Evolutionary conservation across 2,113 vertebrate genomes (phyloP), one percentile per base, ranked within the genome.

Genomic region (Chaetops frenatus): DNA sequence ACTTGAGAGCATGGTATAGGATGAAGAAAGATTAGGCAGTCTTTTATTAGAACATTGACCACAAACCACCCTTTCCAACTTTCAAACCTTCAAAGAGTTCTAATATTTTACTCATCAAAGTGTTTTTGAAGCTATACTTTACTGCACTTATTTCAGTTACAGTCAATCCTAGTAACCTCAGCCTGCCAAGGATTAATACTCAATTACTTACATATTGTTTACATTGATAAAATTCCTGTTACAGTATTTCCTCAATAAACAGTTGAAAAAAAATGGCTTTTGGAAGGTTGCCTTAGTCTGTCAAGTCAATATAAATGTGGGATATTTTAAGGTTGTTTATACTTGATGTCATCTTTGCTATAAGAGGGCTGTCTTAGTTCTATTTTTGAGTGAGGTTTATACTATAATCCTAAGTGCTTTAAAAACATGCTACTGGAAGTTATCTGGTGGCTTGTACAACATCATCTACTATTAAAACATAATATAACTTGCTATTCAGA

Each of bases 251-350:
- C 67, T 90, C 71, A 93, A 88, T 67, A 86, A 87, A 95, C n/a
- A 90, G 81, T 58, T 53, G 3, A 44, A 81, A 77, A 81, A 77
- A 86, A 78, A 40, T 36, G 25, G 10, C 4, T 86, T 81, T 67
- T 79, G 31, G 53, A 74, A 79, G 4, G 20, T 60, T 86, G 81
- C 29, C 51, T 69, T 80, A 56, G 13, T 79, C 40, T 76, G 77
- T 72, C 44, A 88, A 76, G 62, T 88, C 65, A 84, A 33, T 82
- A 72, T 7, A 72, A 88, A 82, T 53, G 28, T 69, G 57, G 12
- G 28, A 36, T 88, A 90, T 90, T 88, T 90, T 69, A 77, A 85
- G n/a, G 22, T 27, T 93, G 74, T 88, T 93, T 95, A 48, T 69
- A 61, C 25, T 61, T 86, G 40, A 57, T 85, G 82, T 31, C 45